These are phyloP conservation scores for Glyphotaelius pellucidus DNA, from an alignment of 2,888 invertebrate genomes.

Conservation along the genomic window DNA sequence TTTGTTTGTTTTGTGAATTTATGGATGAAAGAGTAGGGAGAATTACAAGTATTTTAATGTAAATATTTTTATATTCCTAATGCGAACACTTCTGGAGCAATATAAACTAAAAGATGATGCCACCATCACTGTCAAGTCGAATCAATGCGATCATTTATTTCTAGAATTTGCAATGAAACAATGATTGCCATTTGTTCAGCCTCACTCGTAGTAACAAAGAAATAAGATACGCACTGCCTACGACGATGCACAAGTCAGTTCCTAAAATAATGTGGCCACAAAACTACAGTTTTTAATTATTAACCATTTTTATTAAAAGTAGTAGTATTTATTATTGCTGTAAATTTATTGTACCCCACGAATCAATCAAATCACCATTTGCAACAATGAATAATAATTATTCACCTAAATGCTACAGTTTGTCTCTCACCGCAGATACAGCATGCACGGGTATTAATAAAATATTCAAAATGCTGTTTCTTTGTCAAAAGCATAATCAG, in stretches of 20 bases:
- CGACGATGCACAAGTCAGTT: neutral
- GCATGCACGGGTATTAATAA: neutral
- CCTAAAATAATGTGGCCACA: neutral
- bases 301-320: neutral
- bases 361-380: neutral
- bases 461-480: neutral
- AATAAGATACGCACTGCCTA: neutral
- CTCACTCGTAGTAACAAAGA: neutral
- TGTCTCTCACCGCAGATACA: too few species aligned
- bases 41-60: neutral
- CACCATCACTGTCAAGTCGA: neutral
- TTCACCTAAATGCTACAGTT: too few species aligned
- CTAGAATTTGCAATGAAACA: neutral
- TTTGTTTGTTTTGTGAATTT: neutral
- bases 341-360: neutral
- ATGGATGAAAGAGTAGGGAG: neutral
- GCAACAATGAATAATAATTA: neutral
- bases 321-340: neutral
- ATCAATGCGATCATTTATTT: neutral
- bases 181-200: neutral
- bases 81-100: neutral
- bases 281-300: neutral
- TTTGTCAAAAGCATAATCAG: neutral
- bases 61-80: neutral
- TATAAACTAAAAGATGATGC: neutral